Evolutionary conservation across 2,888 invertebrate species (phyloP).

Genomic region (Prosapia bicincta): DNA sequence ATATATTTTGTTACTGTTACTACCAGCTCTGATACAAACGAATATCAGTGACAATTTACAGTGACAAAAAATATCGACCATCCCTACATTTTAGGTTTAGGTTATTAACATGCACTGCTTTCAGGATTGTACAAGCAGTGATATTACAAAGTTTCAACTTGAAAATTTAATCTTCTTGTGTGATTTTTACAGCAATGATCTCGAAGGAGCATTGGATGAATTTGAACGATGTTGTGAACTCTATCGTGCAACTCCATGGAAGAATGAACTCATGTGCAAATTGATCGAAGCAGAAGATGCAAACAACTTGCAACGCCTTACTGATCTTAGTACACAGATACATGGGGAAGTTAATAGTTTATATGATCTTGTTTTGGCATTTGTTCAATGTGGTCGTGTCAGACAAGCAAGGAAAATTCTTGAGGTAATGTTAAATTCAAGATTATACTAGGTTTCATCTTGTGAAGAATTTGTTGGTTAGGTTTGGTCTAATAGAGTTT

Average conservation of each 20-base stretch:
- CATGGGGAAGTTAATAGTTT: slow-evolving; percentile 82
- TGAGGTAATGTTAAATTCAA: slow-evolving; percentile 52
- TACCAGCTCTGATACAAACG: no score
- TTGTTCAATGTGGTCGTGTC: slow-evolving; percentile 75
- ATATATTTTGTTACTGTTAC: no score
- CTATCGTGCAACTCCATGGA: slow-evolving; percentile 70
- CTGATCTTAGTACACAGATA: slow-evolving; percentile 72
- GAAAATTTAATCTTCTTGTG: no score
- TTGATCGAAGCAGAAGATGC: slow-evolving; percentile 75
- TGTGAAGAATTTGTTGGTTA: no score
- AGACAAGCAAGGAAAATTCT: slow-evolving; percentile 72
- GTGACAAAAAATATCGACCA: no score
- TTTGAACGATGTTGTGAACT: slow-evolving; percentile 67
- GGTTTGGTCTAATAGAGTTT: no score
- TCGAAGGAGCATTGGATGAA: slow-evolving; percentile 62
- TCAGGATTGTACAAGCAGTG: no score
- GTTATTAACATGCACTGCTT: no score
- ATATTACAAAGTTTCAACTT: no score
- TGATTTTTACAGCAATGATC: slow-evolving; percentile 56
- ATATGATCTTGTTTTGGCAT: slow-evolving; percentile 77
- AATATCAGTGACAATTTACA: no score
- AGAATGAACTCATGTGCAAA: slow-evolving; percentile 66
- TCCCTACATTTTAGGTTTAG: no score
- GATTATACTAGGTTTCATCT: no score
- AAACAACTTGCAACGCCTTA: slow-evolving; percentile 71